phyloP scores from a whole-genome alignment of 2,113 vertebrate species.

The Sarotherodon lohbergeri region DNA sequence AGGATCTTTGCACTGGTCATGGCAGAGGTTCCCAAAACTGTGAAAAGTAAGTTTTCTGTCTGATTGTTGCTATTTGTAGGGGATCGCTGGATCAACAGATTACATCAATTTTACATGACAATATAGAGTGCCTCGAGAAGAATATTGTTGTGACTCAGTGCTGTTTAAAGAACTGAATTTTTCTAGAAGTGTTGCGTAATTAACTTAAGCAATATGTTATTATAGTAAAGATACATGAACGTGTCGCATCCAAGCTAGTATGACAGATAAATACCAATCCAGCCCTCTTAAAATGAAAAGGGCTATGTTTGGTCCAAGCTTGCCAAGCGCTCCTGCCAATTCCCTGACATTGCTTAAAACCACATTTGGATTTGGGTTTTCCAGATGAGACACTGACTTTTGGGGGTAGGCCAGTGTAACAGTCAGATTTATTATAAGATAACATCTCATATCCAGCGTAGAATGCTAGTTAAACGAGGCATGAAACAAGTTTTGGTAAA shows the following conservation, averaged over 20 bases:
- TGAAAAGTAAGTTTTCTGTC: not conserved
- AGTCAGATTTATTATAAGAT: not conserved
- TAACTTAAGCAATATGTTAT: not conserved
- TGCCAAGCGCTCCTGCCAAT: not conserved
- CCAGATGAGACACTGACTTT: not conserved
- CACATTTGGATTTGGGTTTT: not conserved
- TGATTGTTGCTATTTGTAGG: not conserved
- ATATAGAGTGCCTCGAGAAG: not conserved
- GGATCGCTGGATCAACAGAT: not conserved
- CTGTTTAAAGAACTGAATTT: not conserved
- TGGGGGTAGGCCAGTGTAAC: not conserved
- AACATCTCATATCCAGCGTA: not conserved
- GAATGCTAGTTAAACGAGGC: not conserved
- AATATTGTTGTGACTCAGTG: not conserved
- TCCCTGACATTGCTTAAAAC: not conserved
- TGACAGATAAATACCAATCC: not conserved
- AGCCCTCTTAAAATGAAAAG: not conserved
- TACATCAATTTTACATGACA: not conserved
- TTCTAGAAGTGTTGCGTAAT: not conserved
- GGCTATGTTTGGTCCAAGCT: not conserved
- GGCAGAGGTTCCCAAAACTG: not conserved
- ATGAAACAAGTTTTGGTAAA: not conserved
- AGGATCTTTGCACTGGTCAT: not conserved
- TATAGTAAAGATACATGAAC: not conserved
- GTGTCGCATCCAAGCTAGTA: not conserved